Base-by-base conservation (phyloP, 2,888 invertebrate genomes). In the Hirtodrosophila confusa region DNA sequence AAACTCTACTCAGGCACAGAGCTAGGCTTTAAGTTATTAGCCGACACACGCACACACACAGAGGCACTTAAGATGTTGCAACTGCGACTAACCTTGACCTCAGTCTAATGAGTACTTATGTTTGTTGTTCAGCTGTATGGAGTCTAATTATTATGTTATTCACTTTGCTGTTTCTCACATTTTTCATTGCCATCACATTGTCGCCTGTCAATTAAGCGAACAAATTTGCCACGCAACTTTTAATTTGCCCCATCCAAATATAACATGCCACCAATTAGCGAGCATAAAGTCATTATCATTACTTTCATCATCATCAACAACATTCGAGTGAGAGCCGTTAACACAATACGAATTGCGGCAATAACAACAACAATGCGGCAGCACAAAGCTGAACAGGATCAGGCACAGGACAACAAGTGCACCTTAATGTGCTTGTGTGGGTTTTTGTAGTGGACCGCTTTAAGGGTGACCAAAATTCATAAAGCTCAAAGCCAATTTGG, bases 231-330 rank as follows among this genome's bases (percentile, higher is more conserved):
- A 29, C 29, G 29, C 29, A 44, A 27, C 10, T 44, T 49, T 54
- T 44, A 11, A 60, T 65, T 70, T 60, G 48, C 48, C 33, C 33
- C 37, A 10, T 48, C 29, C 66, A 41, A 53, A 44, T 43, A 50
- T 40, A 31, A 56, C 56, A 71, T 61, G 57, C 50, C 27, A 47
- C 56, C 40, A 71, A 67, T 71, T 67, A 57, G 69, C 47, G 23
- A n/a, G 12, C 48, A 29, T 3, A 29, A 17, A 17, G 40, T 8
- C 35, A 23, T 27, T 23, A 29, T 43, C 41, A 54, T 62, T 69
- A 63, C 40, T 50, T 24, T 40, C 36, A 49, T 40, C 29, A 23
- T 12, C 29, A 31, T 37, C 10, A 37, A n/a, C 41, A 35, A 27
- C 6, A 43, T 36, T 37, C 29, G 17, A 27, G 27, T 43, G 29